Evolutionary conservation across 2,113 vertebrate species (phyloP).

Genomic region (Ondatra zibethicus): DNA sequence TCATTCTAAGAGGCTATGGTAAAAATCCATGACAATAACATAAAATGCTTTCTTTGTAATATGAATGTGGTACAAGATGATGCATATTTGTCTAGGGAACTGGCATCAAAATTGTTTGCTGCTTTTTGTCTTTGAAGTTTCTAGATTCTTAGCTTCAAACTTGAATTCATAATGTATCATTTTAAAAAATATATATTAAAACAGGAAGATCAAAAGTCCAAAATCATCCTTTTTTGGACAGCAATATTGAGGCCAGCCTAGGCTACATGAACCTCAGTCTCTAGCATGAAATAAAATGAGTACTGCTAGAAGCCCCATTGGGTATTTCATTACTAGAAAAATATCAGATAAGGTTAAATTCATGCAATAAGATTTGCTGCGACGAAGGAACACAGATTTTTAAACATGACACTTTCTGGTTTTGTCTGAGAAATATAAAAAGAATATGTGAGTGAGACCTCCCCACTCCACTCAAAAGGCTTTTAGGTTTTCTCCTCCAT

Average conservation of each 20-base stretch:
- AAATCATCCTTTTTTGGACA: not conserved
- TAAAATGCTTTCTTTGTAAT: constrained; percentile 23
- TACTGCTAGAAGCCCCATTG: not conserved
- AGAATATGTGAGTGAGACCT: not conserved
- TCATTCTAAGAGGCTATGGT: not conserved
- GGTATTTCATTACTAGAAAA: not conserved
- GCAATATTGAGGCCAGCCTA: not conserved
- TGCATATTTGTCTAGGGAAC: not conserved
- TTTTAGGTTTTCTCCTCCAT: constrained; percentile 17
- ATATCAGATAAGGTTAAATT: constrained; percentile 19
- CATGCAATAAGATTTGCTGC: not conserved
- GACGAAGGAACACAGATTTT: not conserved
- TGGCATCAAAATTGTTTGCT: not conserved
- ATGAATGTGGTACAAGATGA: not conserved
- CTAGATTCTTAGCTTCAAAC: not conserved
- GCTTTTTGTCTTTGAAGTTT: not conserved
- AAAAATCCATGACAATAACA: not conserved
- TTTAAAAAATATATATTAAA: not conserved
- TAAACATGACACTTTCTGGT: not conserved
- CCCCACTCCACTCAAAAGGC: not conserved
- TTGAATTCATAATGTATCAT: not conserved
- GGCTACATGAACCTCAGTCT: not conserved
- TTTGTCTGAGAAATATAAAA: not conserved
- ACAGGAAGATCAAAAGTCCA: not conserved
- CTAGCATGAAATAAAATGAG: not conserved